Percentiles rank a stretch among this genome's conserved stretches.
phyloP scores from a whole-genome alignment of 2,888 invertebrate species.

The Orchesella flavescens region DNA sequence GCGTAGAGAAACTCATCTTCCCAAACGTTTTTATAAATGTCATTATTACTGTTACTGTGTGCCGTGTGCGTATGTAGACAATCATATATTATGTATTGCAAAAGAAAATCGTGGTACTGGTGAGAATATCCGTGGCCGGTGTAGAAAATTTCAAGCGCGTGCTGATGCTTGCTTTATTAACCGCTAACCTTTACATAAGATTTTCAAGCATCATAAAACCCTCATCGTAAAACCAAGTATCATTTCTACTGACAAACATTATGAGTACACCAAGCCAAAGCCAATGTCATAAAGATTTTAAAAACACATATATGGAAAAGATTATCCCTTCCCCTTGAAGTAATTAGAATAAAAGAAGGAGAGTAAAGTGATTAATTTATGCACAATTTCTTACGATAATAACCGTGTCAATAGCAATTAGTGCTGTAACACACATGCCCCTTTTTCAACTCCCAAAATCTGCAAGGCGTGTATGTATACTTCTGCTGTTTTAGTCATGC shows the following conservation, averaged over 20 bases:
- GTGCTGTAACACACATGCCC: slow-evolving; percentile 1
- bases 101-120: no score
- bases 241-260: no score
- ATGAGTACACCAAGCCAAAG: not conserved
- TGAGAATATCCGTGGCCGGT: no score
- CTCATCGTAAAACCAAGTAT: no score
- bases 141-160: no score
- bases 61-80: no score
- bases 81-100: no score
- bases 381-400: slow-evolving; percentile 40
- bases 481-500: slow-evolving; percentile 9
- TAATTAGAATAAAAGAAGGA: slow-evolving; percentile 18
- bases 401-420: slow-evolving; percentile 17
- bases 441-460: not conserved
- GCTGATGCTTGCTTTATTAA: no score
- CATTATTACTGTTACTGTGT: no score
- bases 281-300: slow-evolving; percentile 1
- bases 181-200: no score
- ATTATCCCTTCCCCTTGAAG: slow-evolving; percentile 18
- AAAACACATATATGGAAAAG: not conserved
- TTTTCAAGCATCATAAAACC: no score
- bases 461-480: not conserved
- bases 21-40: no score
- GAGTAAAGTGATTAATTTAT: slow-evolving; percentile 18
- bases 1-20: not conserved